Conservation (phyloP, 2,888 invertebrate species). For the Anoncus sp. region DNA sequence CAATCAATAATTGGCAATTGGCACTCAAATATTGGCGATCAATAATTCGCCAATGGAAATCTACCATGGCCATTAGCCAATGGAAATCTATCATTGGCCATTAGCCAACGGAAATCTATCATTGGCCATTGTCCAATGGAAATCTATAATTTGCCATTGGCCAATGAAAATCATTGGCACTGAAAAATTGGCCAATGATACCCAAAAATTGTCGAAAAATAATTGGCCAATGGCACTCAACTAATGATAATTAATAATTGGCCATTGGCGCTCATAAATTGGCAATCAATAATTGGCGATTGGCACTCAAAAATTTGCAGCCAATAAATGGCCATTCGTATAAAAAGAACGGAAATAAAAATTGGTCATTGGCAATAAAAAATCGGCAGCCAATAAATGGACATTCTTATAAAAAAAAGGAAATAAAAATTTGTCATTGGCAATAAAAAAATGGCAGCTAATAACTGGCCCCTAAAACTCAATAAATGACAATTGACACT, state of each 20-base stretch:
- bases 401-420: too few species aligned
- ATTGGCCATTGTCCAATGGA: not conserved
- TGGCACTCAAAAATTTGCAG: not conserved
- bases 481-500: not conserved
- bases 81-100: not conserved
- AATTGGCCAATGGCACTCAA: not conserved
- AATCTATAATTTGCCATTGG: too few species aligned
- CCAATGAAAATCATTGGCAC: not conserved
- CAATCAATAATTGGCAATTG: not conserved
- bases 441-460: too few species aligned
- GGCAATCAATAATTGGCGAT: not conserved
- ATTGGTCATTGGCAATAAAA: not conserved
- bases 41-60: not conserved
- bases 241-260: not conserved
- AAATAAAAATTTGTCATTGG: too few species aligned
- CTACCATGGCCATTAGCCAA: not conserved
- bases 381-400: not conserved
- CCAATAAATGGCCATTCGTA: not conserved
- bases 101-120: not conserved
- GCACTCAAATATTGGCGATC: not conserved
- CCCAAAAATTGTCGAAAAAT: not conserved
- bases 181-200: not conserved
- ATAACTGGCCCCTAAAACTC: not conserved
- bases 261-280: not conserved
- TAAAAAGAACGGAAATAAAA: not conserved